These are phyloP conservation scores for Centropristis striata DNA, from an alignment of 2,113 vertebrate genomes.

Conservation along the genomic window DNA sequence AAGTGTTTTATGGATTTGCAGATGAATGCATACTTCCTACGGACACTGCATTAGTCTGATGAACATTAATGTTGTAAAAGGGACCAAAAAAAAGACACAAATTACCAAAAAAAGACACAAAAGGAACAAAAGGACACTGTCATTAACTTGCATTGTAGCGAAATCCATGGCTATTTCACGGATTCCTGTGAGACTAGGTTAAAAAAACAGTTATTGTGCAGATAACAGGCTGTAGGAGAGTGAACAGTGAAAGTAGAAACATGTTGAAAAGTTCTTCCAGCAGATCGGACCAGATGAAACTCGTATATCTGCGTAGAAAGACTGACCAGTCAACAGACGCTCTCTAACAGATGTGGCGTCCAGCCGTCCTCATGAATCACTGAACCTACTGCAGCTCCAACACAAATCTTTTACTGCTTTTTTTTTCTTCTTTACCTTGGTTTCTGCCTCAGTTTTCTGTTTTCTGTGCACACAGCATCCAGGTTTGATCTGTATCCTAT, in stretches of 20 bases:
- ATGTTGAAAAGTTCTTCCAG: slow-evolving; percentile 11
- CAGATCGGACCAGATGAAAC: slow-evolving; percentile 53
- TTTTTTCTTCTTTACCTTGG: slow-evolving; percentile 27
- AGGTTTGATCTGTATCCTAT: slow-evolving; percentile 60
- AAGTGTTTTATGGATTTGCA: no score
- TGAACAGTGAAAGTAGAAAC: slow-evolving; percentile 6
- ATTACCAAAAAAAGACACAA: no score
- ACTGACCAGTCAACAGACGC: slow-evolving; percentile 52
- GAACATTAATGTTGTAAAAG: no score
- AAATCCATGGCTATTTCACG: no score
- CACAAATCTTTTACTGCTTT: slow-evolving; percentile 27
- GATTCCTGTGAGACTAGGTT: no score
- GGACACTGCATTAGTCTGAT: no score
- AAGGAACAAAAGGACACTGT: no score
- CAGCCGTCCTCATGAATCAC: slow-evolving; percentile 46
- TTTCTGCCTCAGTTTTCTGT: slow-evolving; percentile 26
- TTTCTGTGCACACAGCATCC: slow-evolving; percentile 33
- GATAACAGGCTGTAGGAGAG: background rate
- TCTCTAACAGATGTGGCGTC: slow-evolving; percentile 64
- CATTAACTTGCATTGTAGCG: no score
- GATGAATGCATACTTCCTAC: no score
- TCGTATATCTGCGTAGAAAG: slow-evolving; percentile 31
- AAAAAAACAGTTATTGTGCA: slow-evolving; percentile 14
- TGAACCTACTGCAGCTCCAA: slow-evolving; percentile 26
- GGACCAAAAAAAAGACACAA: no score